These are phyloP conservation scores for Chrysocyon brachyurus DNA, from an alignment of 2,797 vertebrate species.

Conservation along the genomic window DNA sequence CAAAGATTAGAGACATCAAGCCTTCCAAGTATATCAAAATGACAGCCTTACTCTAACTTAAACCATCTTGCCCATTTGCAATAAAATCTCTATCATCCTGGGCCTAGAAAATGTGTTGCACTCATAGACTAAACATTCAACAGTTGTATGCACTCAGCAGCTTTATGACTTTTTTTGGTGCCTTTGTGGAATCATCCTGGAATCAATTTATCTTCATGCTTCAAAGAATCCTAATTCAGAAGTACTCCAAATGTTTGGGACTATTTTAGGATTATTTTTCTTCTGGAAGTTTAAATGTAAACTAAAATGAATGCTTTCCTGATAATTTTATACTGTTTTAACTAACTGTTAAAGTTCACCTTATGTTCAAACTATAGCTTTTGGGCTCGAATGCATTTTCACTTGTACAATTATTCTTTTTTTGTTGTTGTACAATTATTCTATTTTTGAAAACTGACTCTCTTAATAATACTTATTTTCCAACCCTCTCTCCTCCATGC, in stretches of 20 bases:
- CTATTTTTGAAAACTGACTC: conserved; percentile 34
- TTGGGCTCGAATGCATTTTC: conserved; percentile 68
- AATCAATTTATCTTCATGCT: conserved; percentile 90
- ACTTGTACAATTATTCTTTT: background rate
- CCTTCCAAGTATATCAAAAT: conserved; percentile 82
- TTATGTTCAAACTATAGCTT: conserved; percentile 78
- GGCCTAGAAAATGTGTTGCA: conserved; percentile 84
- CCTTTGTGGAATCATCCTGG: conserved; percentile 87
- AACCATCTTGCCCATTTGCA: conserved; percentile 86
- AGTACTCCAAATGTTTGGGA: conserved; percentile 86
- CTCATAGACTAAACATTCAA: conserved; percentile 90
- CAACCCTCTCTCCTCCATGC: background rate
- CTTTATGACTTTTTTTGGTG: conserved; percentile 87
- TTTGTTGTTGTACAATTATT: background rate
- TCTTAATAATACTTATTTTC: conserved; percentile 70
- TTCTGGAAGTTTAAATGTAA: conserved; percentile 86
- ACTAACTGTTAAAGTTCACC: conserved; percentile 85
- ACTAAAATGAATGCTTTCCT: conserved; percentile 84
- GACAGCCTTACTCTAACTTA: conserved; percentile 82
- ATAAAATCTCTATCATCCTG: conserved; percentile 85
- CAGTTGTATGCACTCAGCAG: conserved; percentile 87
- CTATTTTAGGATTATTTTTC: conserved; percentile 89
- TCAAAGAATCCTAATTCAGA: conserved; percentile 89
- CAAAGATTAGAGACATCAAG: conserved; percentile 81
- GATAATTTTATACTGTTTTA: conserved; percentile 83